Conservation (phyloP, 2,888 invertebrate genomes). For the Ptychoptera albimana region DNA sequence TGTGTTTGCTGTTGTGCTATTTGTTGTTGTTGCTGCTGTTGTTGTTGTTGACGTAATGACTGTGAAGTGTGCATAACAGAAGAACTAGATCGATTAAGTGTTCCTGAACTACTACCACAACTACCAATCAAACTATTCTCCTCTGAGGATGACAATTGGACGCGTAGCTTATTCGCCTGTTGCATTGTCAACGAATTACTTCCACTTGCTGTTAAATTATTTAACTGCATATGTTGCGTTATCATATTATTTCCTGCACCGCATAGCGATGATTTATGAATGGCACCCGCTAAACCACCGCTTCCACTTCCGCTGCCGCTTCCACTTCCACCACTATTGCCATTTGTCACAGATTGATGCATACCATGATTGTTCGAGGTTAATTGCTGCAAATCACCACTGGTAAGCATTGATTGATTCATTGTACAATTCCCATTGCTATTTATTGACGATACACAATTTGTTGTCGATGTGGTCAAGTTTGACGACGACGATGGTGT, state of each 20-base stretch:
- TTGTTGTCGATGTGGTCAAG: no score
- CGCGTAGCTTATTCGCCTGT: conserved; percentile 4
- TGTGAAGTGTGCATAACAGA: background rate
- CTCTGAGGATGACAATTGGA: conserved; percentile 6
- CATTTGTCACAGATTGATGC: background rate
- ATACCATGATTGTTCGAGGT: no score
- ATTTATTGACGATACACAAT: no score
- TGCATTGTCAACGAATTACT: conserved; percentile 9
- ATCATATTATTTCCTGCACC: conserved; percentile 5
- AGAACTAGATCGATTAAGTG: conserved; percentile 5
- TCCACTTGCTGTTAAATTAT: conserved; percentile 2
- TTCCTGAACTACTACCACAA: background rate
- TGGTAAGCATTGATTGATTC: no score
- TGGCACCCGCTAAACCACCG: background rate
- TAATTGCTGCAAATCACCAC: conserved; percentile 7
- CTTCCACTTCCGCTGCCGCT: conserved; percentile 9
- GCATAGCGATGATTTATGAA: background rate
- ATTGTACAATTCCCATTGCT: no score
- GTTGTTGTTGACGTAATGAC: conserved; percentile 10
- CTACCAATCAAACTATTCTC: conserved; percentile 2
- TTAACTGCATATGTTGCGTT: background rate
- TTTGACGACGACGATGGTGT: background rate
- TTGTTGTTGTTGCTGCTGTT: conserved; percentile 8
- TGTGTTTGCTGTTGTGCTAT: conserved; percentile 7
- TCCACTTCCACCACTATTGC: conserved; percentile 10